Evolutionary conservation across 30 jellyfish, hydroid and myxozoan genomes (phyloP).

Genomic region (Pelagia noctiluca): DNA sequence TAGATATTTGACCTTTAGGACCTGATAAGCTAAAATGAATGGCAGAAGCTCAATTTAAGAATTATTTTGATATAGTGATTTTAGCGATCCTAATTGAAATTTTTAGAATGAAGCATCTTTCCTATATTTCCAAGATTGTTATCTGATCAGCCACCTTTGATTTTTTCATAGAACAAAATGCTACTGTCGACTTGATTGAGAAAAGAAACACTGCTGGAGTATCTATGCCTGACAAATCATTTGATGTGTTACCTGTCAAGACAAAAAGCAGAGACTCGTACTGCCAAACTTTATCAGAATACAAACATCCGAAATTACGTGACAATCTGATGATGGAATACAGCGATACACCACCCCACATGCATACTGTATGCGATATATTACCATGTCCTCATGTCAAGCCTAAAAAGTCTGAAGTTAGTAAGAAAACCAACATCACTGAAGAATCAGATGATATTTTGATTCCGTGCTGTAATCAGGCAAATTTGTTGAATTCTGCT

Average conservation of each 20-base stretch:
- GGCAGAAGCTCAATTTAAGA: too few relatives aligned
- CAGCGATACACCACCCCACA: constrained; percentile 34
- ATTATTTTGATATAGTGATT: too few relatives aligned
- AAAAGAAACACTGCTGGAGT: not conserved
- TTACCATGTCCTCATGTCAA: constrained; percentile 65
- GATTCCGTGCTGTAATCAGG: not conserved
- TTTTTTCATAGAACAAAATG: too few relatives aligned
- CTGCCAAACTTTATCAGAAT: constrained; percentile 12
- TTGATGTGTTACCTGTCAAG: not conserved
- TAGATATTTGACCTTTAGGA: too few relatives aligned
- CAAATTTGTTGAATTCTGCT: not conserved
- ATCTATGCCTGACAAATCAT: too few relatives aligned
- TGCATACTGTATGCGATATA: constrained; percentile 62
- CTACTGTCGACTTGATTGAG: too few relatives aligned
- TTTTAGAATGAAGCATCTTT: too few relatives aligned
- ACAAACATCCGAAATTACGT: constrained; percentile 7
- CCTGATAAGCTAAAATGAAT: too few relatives aligned
- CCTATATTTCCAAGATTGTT: too few relatives aligned
- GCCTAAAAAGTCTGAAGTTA: not conserved
- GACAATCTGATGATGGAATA: not conserved
- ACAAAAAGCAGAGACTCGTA: not conserved
- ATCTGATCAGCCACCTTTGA: too few relatives aligned
- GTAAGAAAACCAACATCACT: not conserved
- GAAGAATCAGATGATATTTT: not conserved
- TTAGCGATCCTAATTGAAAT: too few relatives aligned